These are phyloP conservation scores for Entomobrya proxima DNA, from an alignment of 2,888 invertebrate species.

Conservation along the genomic window DNA sequence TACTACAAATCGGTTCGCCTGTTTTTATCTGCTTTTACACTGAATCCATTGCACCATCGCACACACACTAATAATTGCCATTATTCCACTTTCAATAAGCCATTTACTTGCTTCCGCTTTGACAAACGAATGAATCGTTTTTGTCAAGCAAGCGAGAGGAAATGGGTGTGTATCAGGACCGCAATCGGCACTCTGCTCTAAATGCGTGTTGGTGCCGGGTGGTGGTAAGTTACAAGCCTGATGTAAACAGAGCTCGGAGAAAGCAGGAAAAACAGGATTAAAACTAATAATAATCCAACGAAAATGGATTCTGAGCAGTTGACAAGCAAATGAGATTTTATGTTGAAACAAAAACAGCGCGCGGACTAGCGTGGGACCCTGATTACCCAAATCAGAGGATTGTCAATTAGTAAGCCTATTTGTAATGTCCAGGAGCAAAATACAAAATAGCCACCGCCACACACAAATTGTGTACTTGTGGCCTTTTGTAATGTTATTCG, in stretches of 20 bases:
- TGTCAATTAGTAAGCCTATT: neutral
- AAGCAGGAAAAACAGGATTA: neutral
- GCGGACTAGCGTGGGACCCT: neutral
- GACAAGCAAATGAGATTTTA: too few species aligned
- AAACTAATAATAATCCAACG: neutral
- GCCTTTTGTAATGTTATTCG: neutral
- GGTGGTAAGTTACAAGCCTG: neutral
- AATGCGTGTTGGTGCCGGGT: neutral
- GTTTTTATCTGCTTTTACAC: too few species aligned
- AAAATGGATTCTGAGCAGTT: neutral
- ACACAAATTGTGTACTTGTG: neutral
- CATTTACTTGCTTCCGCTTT: neutral
- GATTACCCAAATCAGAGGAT: constrained; percentile 15
- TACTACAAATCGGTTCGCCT: too few species aligned
- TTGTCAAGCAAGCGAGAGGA: neutral
- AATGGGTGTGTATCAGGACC: constrained; percentile 7
- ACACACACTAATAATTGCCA: too few species aligned
- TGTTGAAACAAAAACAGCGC: neutral
- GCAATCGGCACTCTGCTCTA: neutral
- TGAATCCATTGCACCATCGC: too few species aligned
- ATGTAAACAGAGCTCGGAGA: neutral
- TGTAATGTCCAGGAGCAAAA: constrained; percentile 1
- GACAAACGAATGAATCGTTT: constrained; percentile 11
- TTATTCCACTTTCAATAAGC: neutral
- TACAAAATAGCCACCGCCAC: neutral